Percentiles rank a stretch among this genome's conserved stretches.
Conservation (phyloP, 2,113 vertebrate genomes). For the Sakesphorus luctuosus region DNA sequence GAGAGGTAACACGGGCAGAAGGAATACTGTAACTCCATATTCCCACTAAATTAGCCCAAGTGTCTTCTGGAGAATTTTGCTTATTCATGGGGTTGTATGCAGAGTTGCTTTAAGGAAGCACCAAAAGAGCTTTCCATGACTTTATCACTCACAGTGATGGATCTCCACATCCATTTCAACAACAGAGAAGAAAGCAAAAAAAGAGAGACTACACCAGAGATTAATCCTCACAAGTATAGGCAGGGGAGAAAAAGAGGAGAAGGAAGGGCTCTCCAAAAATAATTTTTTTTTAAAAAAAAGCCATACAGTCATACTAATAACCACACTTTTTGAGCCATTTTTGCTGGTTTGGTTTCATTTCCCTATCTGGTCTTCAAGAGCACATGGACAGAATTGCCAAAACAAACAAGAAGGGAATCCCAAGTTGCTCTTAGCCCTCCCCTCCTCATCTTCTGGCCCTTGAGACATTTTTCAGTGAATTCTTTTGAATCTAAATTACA, state of each 20-base stretch:
- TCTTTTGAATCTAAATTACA: background rate
- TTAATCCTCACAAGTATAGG: background rate
- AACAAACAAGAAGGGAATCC: background rate
- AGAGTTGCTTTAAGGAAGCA: background rate
- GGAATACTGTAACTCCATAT: background rate
- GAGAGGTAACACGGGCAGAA: background rate
- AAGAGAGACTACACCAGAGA: background rate
- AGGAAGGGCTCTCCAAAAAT: background rate
- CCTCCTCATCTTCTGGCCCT: background rate
- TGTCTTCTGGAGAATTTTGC: background rate
- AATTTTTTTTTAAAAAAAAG: too few relatives aligned
- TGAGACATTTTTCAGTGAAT: background rate
- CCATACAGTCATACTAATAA: background rate
- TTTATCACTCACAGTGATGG: background rate
- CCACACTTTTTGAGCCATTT: background rate
- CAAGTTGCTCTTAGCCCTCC: background rate
- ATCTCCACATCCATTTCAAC: background rate
- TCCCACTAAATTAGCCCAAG: background rate
- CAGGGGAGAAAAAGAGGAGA: too few relatives aligned
- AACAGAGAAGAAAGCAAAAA: background rate
- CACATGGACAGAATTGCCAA: background rate
- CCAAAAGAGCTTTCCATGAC: background rate
- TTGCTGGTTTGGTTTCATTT: background rate
- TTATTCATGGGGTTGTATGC: accelerated
- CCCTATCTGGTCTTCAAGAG: background rate